Conservation (phyloP, 2,113 vertebrate species). For the Arvicanthis niloticus region DNA sequence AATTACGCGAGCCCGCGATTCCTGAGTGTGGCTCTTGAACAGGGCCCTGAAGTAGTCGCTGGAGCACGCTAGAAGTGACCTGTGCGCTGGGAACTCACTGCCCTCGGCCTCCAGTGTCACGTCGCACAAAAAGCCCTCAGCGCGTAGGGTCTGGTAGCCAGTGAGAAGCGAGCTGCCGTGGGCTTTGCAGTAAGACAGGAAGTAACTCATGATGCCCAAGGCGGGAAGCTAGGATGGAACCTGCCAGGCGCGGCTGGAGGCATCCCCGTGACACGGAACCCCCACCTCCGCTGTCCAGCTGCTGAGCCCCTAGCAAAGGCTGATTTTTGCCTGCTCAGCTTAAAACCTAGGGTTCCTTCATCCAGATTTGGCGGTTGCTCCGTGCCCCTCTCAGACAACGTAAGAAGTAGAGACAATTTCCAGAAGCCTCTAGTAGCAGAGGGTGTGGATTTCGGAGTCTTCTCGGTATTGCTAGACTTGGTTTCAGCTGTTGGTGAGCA, state of each 20-base stretch:
- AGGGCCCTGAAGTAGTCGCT: constrained; percentile 97
- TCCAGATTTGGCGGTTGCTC: not conserved
- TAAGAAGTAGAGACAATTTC: not conserved
- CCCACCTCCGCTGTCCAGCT: not conserved
- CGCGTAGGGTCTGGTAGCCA: constrained; percentile 92
- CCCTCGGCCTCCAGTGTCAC: constrained; percentile 93
- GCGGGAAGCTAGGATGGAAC: constrained; percentile 36
- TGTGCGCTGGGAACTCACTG: constrained; percentile 93
- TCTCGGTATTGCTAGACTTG: not conserved
- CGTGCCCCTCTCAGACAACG: not conserved
- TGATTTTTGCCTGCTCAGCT: constrained; percentile 39
- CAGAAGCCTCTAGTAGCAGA: not conserved
- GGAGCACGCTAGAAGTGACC: constrained; percentile 94
- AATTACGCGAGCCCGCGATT: constrained; percentile 89
- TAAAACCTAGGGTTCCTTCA: constrained; percentile 32
- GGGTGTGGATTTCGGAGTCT: not conserved
- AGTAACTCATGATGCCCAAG: constrained; percentile 93
- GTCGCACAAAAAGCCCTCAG: constrained; percentile 93
- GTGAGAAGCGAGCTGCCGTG: constrained; percentile 90
- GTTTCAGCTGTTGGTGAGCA: not conserved
- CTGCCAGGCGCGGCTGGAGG: not conserved
- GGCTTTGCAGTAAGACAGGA: constrained; percentile 93
- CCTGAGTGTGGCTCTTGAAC: constrained; percentile 93
- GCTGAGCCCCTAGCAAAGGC: constrained; percentile 31
- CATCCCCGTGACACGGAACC: constrained; percentile 35